Evolutionary conservation across 2,797 vertebrate species (phyloP), one percentile per base, ranked within the genome.

Genomic region (Coracias cyanogaster): DNA sequence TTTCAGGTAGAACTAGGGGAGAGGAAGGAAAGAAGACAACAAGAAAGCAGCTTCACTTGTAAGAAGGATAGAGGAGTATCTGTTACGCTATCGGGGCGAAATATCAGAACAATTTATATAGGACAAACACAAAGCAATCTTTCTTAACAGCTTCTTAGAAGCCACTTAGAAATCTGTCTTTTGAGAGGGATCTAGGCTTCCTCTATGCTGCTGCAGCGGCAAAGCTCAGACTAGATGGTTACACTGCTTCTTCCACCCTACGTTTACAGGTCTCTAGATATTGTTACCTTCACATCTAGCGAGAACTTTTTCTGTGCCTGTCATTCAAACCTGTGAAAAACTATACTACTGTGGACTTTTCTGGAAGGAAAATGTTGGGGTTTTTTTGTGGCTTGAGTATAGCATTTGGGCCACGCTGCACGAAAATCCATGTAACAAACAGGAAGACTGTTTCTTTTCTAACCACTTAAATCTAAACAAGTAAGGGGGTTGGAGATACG

Each of bases 261-360:
- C 22, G 25, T 18, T 24, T 19, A 43, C n/a, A 81, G 2, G 15
- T 8, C 3, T 6, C 7, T 69, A 60, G 24, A 46, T 28, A 35
- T 3, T 12, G 35, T 33, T 33, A 46, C 43, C 35, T 58, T 9
- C 10, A 4, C 6, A 39, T 1, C 21, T 6, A 45, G 10, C 0
- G 0, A 76, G 65, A 71, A 25, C 15, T 29, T 14, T 55, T 81
- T 58, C 73, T 48, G 15, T 2, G 39, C 35, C 43, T 41, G 25
- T 35, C 45, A 45, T 43, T 69, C 46, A 33, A 45, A 78, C 19
- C 41, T 45, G 24, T 43, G 46, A 76, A 74, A 72, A 95, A 54
- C 21, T 12, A 4, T 1, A 35, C 26, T 25, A 9, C 37, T 8
- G 41, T 15, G 14, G 8, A 35, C 9, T 39, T 71, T 25, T 16